A percentile compares a stretch with the other conserved stretches of the same genome.
Conservation (phyloP, 2,888 invertebrate genomes). For the Chrysolina americana region DNA sequence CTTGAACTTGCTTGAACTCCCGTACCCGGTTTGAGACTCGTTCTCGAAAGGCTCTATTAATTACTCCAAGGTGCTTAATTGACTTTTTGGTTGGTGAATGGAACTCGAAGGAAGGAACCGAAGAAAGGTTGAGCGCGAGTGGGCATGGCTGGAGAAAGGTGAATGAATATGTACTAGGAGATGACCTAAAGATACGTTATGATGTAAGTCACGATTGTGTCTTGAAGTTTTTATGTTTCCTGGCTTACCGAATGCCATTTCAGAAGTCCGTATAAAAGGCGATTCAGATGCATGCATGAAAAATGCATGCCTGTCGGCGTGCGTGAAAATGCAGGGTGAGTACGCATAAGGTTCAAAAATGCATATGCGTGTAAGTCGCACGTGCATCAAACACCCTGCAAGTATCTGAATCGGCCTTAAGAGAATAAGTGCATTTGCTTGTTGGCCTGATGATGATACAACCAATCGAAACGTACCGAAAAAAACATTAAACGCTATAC, state of each 20-base stretch:
- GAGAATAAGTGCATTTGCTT: too few relatives aligned
- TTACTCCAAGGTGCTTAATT: conserved; percentile 27
- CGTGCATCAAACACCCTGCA: too few relatives aligned
- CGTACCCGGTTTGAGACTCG: conserved; percentile 30
- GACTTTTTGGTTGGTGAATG: conserved; percentile 23
- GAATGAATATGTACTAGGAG: conserved; percentile 12
- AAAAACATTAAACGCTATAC: too few relatives aligned
- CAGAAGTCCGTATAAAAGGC: neutral
- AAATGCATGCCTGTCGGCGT: too few relatives aligned
- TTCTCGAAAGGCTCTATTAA: conserved; percentile 23
- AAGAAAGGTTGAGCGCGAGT: neutral
- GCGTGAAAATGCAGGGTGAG: too few relatives aligned
- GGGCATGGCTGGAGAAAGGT: conserved; percentile 5
- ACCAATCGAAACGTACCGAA: too few relatives aligned
- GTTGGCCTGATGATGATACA: too few relatives aligned
- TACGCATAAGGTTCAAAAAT: too few relatives aligned
- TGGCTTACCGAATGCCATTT: neutral
- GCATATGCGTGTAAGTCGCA: too few relatives aligned
- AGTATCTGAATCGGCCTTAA: too few relatives aligned
- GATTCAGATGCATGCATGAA: too few relatives aligned
- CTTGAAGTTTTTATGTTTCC: neutral
- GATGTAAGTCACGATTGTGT: neutral
- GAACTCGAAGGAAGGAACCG: neutral
- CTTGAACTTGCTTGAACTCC: conserved; percentile 40
- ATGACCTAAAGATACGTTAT: conserved; percentile 4